phyloP scores from a whole-genome alignment of 2,888 invertebrate genomes.

The Athalia cordata region DNA sequence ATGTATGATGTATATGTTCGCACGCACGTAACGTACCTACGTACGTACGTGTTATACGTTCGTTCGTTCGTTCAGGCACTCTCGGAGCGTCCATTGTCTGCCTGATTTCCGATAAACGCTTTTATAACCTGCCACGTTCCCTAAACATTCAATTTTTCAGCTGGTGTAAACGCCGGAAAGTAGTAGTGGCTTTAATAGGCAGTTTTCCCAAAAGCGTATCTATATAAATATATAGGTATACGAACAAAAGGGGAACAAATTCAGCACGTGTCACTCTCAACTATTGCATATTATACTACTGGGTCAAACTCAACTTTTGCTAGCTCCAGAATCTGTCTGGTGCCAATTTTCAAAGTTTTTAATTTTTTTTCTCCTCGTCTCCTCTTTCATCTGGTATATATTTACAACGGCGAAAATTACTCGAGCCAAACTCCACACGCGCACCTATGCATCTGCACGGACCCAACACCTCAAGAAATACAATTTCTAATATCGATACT shows the following conservation, averaged over 20 bases:
- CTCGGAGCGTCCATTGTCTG: constrained; percentile 35
- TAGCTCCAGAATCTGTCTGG: constrained; percentile 26
- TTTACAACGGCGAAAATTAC: neutral
- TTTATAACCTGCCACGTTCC: constrained; percentile 47
- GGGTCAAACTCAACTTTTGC: constrained; percentile 38
- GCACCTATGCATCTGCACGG: neutral
- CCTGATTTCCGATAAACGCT: constrained; percentile 52
- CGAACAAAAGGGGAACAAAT: constrained; percentile 31
- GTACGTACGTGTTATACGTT: constrained; percentile 27
- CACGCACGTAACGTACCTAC: constrained; percentile 4
- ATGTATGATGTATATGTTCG: too few relatives aligned
- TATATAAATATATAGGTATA: neutral
- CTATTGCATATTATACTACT: constrained; percentile 41
- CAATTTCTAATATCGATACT: neutral
- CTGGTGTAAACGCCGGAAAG: constrained; percentile 30
- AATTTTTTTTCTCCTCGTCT: neutral
- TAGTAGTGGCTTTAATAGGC: constrained; percentile 37
- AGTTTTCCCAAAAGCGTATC: constrained; percentile 4
- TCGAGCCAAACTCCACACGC: constrained; percentile 24
- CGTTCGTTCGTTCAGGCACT: constrained; percentile 46
- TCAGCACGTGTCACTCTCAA: constrained; percentile 15
- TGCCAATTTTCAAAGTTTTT: constrained; percentile 11
- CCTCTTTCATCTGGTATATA: neutral
- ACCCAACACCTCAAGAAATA: neutral
- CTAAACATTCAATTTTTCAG: constrained; percentile 48